Percentiles rank a stretch among this genome's conserved stretches.
Conservation (phyloP, 1,140 invertebrate genomes). For the Wasmannia auropunctata region DNA sequence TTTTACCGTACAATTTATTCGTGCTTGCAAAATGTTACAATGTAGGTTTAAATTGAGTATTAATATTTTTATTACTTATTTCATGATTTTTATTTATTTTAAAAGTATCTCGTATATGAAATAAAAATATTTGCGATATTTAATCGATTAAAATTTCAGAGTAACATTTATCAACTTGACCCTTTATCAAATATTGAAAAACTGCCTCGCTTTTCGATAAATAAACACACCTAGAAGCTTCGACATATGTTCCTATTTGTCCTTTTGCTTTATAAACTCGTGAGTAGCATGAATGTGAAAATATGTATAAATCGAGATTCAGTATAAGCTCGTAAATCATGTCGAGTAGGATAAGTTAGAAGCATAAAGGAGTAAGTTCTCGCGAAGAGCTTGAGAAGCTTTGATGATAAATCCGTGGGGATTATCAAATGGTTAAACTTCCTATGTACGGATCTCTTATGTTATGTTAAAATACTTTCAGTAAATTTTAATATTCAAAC, state of each 20-base stretch:
- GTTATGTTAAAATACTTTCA: not conserved
- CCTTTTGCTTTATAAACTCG: constrained; percentile 35
- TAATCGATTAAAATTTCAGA: constrained; percentile 16
- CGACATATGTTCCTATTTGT: constrained; percentile 38
- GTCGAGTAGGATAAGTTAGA: constrained; percentile 15
- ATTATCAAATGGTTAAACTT: constrained; percentile 42
- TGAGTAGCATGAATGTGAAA: constrained; percentile 12
- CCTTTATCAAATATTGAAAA: constrained; percentile 48
- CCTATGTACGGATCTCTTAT: not conserved
- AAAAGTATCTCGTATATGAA: not conserved
- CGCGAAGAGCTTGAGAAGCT: constrained; percentile 24
- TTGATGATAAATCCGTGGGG: constrained; percentile 23
- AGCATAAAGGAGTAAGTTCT: constrained; percentile 19
- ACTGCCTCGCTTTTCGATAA: constrained; percentile 36
- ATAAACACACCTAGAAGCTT: constrained; percentile 47
- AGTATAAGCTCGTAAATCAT: constrained; percentile 46
- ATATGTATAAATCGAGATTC: constrained; percentile 29
- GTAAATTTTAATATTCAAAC: not conserved
- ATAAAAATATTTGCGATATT: constrained; percentile 23
- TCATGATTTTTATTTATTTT: not conserved
- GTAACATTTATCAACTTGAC: constrained; percentile 12
- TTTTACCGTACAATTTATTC: not conserved
- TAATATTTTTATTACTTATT: constrained; percentile 7
- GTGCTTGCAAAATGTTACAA: not conserved
- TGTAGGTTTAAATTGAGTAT: not conserved